Evolutionary conservation across 1,140 invertebrate genomes (phyloP), one percentile per base, ranked within the genome.

Genomic region (Cyrtorhinus lividipennis): DNA sequence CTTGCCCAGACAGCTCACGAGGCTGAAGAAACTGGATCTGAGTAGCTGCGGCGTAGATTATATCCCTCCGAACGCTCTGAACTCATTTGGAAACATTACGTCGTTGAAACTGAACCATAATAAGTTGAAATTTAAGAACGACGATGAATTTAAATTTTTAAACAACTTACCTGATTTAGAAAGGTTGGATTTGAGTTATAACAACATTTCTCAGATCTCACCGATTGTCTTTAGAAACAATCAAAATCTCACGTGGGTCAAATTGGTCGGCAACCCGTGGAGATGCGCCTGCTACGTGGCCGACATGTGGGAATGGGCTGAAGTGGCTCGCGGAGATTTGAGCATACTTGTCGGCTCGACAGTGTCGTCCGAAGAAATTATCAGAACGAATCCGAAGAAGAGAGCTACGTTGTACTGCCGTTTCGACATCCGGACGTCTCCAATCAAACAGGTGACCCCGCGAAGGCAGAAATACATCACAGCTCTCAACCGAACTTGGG

Each of bases 271-370:
- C 0, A 87, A 87, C 74, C 84, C 83, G 0, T 86, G 84, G 73
- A 72, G 78, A 48, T 86, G 84, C 66, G 81, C 84, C 67, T 87
- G 84, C 65, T 80, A 81, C 25, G 78, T 86, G 38, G 78, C 78
- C 0, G 81, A 85, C 38, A 81, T 84, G 75, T 86, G 83, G 84
- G 78, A 84, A 66, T 87, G 84, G 84, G 83, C 83, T 0, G 70
- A 79, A 22, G 77, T 80, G 67, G 77, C 78, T 1, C 83, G 83
- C 65, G 81, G 81, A 10, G 80, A 84, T 69, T 70, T 85, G 13
- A 77, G 81, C 26, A 77, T 85, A 15, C 71, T 85, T 2, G 74
- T 84, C 12, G 83, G 83, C 53, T 83, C 83, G 3, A 79, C 81
- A 44, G 79, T 82, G 1, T 77, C 76, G 1, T 76, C 77, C 25